These are phyloP conservation scores for Scopus umbretta DNA, from an alignment of 2,113 vertebrate species.

Conservation along the genomic window DNA sequence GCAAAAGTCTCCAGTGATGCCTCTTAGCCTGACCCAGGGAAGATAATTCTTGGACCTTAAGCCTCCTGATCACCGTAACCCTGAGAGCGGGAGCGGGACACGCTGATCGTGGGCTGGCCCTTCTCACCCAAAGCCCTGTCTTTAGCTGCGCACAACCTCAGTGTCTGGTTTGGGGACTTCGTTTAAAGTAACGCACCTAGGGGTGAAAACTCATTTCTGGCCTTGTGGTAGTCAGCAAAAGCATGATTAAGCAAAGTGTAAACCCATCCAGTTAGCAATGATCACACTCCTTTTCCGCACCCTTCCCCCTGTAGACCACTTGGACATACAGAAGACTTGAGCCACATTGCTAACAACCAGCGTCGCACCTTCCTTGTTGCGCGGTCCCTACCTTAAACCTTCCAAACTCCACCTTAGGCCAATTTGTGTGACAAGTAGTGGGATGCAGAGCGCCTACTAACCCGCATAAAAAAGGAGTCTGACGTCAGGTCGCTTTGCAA, in stretches of 20 bases:
- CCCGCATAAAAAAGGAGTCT: neutral
- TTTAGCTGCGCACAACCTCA: too few relatives aligned
- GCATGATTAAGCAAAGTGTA: neutral
- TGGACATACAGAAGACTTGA: fast-evolving
- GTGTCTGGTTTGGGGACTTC: neutral
- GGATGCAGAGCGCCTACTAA: neutral
- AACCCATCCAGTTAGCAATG: neutral
- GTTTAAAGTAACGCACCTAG: neutral
- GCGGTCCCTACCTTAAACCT: neutral
- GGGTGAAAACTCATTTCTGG: neutral
- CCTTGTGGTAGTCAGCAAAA: neutral
- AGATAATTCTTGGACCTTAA: neutral
- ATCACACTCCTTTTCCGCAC: neutral
- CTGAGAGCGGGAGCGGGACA: neutral
- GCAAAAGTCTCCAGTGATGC: neutral
- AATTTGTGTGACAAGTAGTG: neutral
- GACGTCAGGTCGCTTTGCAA: neutral
- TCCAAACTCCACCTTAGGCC: too few relatives aligned
- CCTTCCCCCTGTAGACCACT: neutral
- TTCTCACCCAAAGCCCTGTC: neutral
- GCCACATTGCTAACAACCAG: too few relatives aligned
- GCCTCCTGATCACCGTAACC: fast-evolving
- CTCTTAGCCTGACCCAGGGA: neutral
- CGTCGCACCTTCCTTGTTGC: neutral
- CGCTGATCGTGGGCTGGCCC: neutral